Evolutionary conservation across 2,797 vertebrate genomes (phyloP).

Genomic region (Xenentodon cancila): DNA sequence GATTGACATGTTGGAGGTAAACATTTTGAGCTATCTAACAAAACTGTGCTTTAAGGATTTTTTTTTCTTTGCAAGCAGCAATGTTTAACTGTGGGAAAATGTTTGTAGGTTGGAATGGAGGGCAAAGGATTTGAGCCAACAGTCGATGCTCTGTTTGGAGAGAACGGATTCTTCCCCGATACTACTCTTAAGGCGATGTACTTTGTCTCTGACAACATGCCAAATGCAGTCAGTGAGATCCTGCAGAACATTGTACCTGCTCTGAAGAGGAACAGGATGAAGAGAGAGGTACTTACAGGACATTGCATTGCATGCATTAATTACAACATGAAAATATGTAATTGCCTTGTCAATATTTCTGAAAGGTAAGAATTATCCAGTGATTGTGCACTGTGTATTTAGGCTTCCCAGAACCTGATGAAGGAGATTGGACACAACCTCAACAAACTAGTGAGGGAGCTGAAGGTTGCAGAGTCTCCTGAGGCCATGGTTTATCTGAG

Average conservation of each 20-base stretch:
- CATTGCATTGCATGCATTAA: not conserved
- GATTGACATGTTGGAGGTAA: conserved; percentile 93
- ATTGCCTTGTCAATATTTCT: not conserved
- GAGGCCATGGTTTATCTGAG: conserved; percentile 92
- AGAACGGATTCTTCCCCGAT: conserved; percentile 93
- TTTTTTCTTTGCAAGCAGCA: not conserved
- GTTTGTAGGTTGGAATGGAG: conserved; percentile 89
- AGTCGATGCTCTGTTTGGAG: conserved; percentile 91
- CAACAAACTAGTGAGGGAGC: conserved; percentile 86
- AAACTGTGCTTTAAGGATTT: not conserved
- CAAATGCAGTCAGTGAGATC: conserved; percentile 80
- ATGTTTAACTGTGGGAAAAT: conserved; percentile 1
- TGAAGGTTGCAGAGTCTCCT: conserved; percentile 82
- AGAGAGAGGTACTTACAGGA: conserved; percentile 72
- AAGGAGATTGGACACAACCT: conserved; percentile 84
- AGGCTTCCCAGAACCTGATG: conserved; percentile 81
- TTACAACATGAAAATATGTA: not conserved
- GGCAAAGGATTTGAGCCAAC: conserved; percentile 92
- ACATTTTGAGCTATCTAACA: not conserved
- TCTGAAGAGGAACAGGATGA: conserved; percentile 71
- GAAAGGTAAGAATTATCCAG: not conserved
- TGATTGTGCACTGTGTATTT: conserved; percentile 2
- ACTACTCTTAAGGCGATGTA: conserved; percentile 88
- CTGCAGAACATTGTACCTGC: conserved; percentile 85
- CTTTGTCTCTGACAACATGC: conserved; percentile 87